Base-by-base conservation (phyloP, 1,140 invertebrate genomes). In the Leptestheria dahalacensis region DNA sequence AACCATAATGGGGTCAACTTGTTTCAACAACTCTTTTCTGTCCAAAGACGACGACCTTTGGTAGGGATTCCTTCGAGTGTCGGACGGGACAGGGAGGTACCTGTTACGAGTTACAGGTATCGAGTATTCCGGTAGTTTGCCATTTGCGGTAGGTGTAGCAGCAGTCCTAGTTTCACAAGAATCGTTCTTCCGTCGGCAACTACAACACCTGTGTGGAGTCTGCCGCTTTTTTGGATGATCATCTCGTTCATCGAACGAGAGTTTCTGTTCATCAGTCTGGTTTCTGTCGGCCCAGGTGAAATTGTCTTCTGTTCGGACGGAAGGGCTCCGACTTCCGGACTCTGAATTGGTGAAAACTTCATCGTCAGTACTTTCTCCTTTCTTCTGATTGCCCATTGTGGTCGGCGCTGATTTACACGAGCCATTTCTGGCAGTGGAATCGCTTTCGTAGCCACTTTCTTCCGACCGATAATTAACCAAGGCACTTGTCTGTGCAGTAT, bases 401-500 rank as follows among this genome's bases (percentile, higher is more conserved):
- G 57, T 23, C 26, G 48, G 21, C 24, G 25, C 23, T 41, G 47
- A 49, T 51, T 49, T 26, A 12, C 23, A 49, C 48, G 58, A 41
- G 77, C 78, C 1, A 78, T 79, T 64, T 80, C 77, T 73, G 64
- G 78, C 70, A 0, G 78, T 80, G 9, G 79, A 79, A 64, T 82
- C 80, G 23, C 78, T 80, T 58, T 82, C 79, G 64, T 82, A 82
- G 9, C 80, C 80, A 59, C 79, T 81, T 64, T 82, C 81, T 62
- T 82, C 80, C 3, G 76, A 78, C 60, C 70, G 69, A n/a, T n/a
- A n/a, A n/a, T n/a, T n/a, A n/a, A n/a, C n/a, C n/a, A n/a, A n/a
- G 61, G 24, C 64, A 62, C 18, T 61, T 50, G 26, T n/a, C 33
- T 55, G 11, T 11, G 41, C n/a, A 10, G 63, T 67, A 21, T 62